Evolutionary conservation across 2,113 vertebrate genomes (phyloP).

Genomic region (Alligator sinensis): DNA sequence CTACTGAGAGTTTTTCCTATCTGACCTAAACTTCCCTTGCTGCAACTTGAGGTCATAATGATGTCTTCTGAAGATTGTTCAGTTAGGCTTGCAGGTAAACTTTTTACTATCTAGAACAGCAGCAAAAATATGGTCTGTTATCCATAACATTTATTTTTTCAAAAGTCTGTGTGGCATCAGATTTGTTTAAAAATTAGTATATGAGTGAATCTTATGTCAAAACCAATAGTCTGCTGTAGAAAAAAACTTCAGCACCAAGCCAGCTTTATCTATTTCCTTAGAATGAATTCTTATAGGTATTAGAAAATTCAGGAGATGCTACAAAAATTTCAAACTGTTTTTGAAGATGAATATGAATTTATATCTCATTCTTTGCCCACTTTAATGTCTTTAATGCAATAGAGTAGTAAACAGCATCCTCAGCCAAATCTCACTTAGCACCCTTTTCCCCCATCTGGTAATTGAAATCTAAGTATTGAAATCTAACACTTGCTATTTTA

Average conservation of each 20-base stretch:
- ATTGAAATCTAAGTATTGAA: not conserved
- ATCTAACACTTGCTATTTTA: slow-evolving; percentile 5
- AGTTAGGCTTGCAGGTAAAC: not conserved
- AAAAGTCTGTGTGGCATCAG: slow-evolving; percentile 31
- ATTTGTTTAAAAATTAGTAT: slow-evolving; percentile 14
- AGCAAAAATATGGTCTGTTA: not conserved
- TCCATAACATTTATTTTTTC: not conserved
- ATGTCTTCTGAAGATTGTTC: not conserved
- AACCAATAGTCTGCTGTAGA: not conserved
- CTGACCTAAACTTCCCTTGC: too few relatives aligned
- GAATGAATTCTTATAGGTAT: not conserved
- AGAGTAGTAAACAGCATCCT: not conserved
- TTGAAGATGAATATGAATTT: not conserved
- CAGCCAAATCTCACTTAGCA: not conserved
- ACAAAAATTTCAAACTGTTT: slow-evolving; percentile 48
- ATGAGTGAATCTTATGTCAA: not conserved
- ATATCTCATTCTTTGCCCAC: not conserved
- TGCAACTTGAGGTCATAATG: too few relatives aligned
- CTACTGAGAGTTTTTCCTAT: too few relatives aligned
- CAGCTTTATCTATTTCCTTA: not conserved
- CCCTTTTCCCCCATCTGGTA: not conserved
- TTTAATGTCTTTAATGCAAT: not conserved
- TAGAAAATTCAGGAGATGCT: slow-evolving; percentile 7
- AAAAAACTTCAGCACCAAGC: not conserved
- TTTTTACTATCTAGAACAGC: not conserved